These are phyloP conservation scores for Grammomys dolichurus DNA, from an alignment of 2,113 vertebrate species.

Conservation along the genomic window DNA sequence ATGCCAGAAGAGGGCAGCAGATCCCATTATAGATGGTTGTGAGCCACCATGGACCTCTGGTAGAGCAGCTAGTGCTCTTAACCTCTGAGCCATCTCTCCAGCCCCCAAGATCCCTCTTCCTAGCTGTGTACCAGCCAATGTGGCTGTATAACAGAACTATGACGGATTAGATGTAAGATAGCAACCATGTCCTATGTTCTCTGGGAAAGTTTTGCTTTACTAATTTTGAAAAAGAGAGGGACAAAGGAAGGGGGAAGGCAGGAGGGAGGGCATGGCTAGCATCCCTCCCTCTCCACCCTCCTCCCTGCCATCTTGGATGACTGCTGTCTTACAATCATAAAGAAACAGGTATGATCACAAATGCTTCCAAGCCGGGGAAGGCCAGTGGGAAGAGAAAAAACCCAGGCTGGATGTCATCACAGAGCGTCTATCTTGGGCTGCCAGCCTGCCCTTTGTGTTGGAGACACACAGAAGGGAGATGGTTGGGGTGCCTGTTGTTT, in stretches of 20 bases:
- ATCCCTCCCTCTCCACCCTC: not conserved
- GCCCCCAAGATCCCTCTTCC: not conserved
- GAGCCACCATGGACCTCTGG: no score
- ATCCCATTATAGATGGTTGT: no score
- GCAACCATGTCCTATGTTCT: not conserved
- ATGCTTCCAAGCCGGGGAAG: not conserved
- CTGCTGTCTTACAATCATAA: not conserved
- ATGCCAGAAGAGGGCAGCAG: no score
- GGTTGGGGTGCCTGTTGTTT: not conserved
- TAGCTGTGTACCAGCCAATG: not conserved
- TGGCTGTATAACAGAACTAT: not conserved
- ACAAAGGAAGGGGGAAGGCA: not conserved
- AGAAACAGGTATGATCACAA: not conserved
- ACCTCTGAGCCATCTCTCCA: no score
- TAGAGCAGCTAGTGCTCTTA: no score
- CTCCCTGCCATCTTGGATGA: not conserved
- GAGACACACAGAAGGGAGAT: not conserved
- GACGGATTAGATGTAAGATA: not conserved
- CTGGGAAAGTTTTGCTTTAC: not conserved
- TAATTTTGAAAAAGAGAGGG: not conserved
- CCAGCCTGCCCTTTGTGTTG: not conserved
- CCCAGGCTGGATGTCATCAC: rapidly evolving
- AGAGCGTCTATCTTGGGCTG: not conserved
- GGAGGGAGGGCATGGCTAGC: not conserved
- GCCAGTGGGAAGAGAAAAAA: not conserved